Base-by-base conservation (phyloP, 1,140 invertebrate species). In the Dolichoris vasculosae region DNA sequence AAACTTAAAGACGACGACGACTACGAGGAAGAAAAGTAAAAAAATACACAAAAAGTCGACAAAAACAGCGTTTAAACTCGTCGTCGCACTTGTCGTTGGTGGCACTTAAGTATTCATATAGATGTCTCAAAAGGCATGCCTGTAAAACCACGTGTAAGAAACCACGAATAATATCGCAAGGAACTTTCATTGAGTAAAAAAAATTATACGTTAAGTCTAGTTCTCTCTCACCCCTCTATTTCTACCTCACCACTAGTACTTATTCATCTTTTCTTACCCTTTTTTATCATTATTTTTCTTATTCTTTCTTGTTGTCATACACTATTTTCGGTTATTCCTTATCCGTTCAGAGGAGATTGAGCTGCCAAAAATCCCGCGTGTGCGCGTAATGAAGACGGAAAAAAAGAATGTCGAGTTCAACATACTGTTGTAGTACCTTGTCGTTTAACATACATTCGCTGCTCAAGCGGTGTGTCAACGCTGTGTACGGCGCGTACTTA, bases 351-450 rank as follows among this genome's bases (percentile, higher is more conserved):
- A 30, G 64, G 15, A 15, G 30, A 67, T n/a, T 15, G 9, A 30
- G 30, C 30, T n/a, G 64, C 32, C 51, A 55, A 55, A n/a, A 55
- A 55, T 55, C 17, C 51, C 9, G 64, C 17, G 11, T 35, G 11
- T 32, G 32, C 35, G 67, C 32, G 8, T 35, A 15, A 69, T 17
- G 11, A 69, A 38, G n/a, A 69, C 8, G 8, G 17, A 69, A 69
- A 69, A 69, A 38, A 38, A 69, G 67, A 69, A 69, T 15, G 35
- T 69, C 15, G 67, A 69, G 67, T 69, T 69, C 67, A 69, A 69
- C 67, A 69, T 15, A 69, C 32, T 38, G 67, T 69, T 38, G 67
- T 69, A 38, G 67, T 20, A 69, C 30, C 67, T 67, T 38, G 23
- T 69, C 17, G 35, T 9, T 59, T 0, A 23, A 9, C 55, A 26